phyloP scores from a whole-genome alignment of 2,888 invertebrate genomes.

The Nephrotoma flavescens region DNA sequence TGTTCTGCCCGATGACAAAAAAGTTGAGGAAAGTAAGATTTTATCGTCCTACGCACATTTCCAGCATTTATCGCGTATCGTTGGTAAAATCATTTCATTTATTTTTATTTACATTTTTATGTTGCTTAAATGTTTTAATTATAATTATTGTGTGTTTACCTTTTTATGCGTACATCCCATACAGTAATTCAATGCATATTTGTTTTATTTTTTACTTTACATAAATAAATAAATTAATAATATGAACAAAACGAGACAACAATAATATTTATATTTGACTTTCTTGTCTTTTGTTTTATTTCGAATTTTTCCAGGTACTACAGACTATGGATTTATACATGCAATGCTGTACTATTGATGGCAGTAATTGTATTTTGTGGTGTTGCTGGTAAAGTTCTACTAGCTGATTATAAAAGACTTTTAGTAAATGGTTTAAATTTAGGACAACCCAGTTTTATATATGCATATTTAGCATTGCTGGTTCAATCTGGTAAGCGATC shows the following conservation, averaged over 20 bases:
- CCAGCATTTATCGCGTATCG: not conserved
- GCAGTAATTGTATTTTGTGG: constrained; percentile 68
- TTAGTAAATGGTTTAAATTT: constrained; percentile 60
- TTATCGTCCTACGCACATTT: not conserved
- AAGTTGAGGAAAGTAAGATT: not conserved
- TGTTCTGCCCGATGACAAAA: not conserved
- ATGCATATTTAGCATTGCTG: constrained; percentile 68
- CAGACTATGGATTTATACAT: constrained; percentile 85
- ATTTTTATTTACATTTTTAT: not conserved
- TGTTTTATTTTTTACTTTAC: not conserved
- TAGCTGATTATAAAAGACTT: constrained; percentile 53
- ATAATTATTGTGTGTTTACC: not conserved
- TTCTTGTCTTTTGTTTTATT: not conserved
- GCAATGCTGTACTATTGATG: constrained; percentile 74
- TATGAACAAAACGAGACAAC: not conserved
- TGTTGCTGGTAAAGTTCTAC: constrained; percentile 54
- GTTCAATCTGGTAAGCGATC: constrained; percentile 39
- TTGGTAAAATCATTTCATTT: not conserved
- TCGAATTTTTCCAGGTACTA: constrained; percentile 44
- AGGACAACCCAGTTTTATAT: constrained; percentile 68
- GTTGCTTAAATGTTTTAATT: not conserved
- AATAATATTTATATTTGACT: not conserved
- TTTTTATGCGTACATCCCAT: not conserved
- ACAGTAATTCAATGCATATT: not conserved
- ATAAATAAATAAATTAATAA: not conserved